Conservation (phyloP, 2,113 vertebrate genomes). For the Cheirogaleus medius region DNA sequence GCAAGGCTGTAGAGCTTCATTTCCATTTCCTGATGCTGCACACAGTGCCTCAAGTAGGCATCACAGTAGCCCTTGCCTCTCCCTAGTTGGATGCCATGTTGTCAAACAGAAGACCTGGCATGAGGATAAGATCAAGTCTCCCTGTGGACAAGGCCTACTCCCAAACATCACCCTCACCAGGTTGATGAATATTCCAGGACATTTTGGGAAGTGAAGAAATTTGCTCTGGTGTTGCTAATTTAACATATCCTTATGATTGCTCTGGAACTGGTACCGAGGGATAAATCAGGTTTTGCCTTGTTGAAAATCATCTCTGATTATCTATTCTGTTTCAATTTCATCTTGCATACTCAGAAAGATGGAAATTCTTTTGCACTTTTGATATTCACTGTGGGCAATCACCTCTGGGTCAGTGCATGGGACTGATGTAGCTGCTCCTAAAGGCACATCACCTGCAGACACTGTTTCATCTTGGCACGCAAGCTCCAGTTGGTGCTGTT, state of each 20-base stretch:
- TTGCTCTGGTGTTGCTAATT: slow-evolving; percentile 87
- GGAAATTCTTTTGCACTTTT: slow-evolving; percentile 88
- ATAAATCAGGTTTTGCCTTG: slow-evolving; percentile 94
- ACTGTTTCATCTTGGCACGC: too few relatives aligned
- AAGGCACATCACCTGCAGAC: too few relatives aligned
- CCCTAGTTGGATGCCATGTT: slow-evolving; percentile 90
- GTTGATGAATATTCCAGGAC: slow-evolving; percentile 95
- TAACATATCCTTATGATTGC: slow-evolving; percentile 97
- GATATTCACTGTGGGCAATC: slow-evolving; percentile 89
- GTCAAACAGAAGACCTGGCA: slow-evolving; percentile 96
- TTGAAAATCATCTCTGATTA: slow-evolving; percentile 90
- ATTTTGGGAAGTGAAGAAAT: slow-evolving; percentile 89
- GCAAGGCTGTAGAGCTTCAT: slow-evolving; percentile 93
- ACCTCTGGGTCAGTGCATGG: slow-evolving; percentile 82
- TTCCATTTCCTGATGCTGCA: slow-evolving; percentile 80
- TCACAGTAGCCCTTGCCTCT: slow-evolving; percentile 96
- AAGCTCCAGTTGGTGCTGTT: too few relatives aligned
- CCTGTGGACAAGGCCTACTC: slow-evolving; percentile 92
- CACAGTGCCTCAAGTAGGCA: slow-evolving; percentile 91
- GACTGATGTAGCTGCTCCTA: too few relatives aligned
- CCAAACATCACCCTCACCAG: slow-evolving; percentile 85
- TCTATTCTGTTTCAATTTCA: slow-evolving; percentile 91
- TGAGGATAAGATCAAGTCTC: slow-evolving; percentile 94
- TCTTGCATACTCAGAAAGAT: slow-evolving; percentile 96
- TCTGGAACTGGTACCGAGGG: slow-evolving; percentile 88